Base-by-base conservation (phyloP, 2,113 vertebrate species). In the Vicugna pacos region DNA sequence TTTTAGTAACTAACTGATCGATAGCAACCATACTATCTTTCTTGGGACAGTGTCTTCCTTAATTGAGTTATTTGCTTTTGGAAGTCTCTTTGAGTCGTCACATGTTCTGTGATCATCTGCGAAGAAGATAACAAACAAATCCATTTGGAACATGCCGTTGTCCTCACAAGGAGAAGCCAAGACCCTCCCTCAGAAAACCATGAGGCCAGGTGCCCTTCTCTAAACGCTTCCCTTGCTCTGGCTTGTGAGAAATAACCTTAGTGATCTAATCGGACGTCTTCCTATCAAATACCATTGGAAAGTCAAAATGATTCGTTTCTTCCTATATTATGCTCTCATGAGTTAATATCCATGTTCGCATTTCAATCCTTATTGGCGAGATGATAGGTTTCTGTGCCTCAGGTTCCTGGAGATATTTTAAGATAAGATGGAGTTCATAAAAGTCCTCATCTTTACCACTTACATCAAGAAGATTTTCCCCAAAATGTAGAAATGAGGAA, bases 41-140 rank as follows among this genome's bases (percentile, higher is more conserved):
- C 67, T 93, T 86, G 93, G 77, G 93, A 91, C 35, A 35, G 35
- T 35, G 5, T 96, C 52, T 91, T 91, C 70, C 73, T 82, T 93
- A 98, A 96, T 91, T 97, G 95, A 95, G 93, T 65, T 85, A 96
- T 97, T 97, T 95, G 94, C 85, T 93, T 98, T 96, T 96, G 89
- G 85, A 95, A 94, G 81, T 89, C 70, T 48, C 80, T 95, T 83
- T 93, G 82, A 95, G 77, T 96, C 54, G 52, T 94, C 67, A 48
- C 72, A 67, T 62, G 65, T 72, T 96, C 91, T 48, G 73, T 26
- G 62, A 96, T 97, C 60, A 82, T 93, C 95, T 93, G 42, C 0
- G 2, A 91, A 70, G 73, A 91, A 32, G n/a, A 69, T 87, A 89
- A 58, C 80, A 96, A 95, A 95, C 79, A 93, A 70, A 81, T 84